Evolutionary conservation across 2,888 invertebrate genomes (phyloP).

Genomic region (Drosophila infuscata): DNA sequence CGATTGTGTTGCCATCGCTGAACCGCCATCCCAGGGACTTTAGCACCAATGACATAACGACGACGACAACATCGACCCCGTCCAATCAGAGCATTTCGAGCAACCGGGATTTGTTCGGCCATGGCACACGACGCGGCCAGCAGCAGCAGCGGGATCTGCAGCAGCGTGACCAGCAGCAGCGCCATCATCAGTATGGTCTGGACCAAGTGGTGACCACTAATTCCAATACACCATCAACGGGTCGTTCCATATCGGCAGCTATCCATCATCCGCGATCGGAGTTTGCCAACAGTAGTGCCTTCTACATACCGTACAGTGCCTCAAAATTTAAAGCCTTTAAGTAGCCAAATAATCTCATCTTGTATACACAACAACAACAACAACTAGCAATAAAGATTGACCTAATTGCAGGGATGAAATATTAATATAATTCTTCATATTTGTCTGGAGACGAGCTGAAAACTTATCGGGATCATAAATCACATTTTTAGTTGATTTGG

Average conservation of each 20-base stretch:
- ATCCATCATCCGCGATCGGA: conserved; percentile 77
- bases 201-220: conserved; percentile 45
- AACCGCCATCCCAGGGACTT: conserved; percentile 62
- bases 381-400: conserved; percentile 45
- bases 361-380: conserved; percentile 52
- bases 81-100: conserved; percentile 61
- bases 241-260: conserved; percentile 84
- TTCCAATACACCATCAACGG: conserved; percentile 76
- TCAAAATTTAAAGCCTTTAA: conserved; percentile 84
- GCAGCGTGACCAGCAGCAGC: conserved; percentile 10
- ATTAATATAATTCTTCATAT: neutral
- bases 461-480: neutral
- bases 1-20: conserved; percentile 81
- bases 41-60: conserved; percentile 36
- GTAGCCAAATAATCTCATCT: conserved; percentile 64
- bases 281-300: conserved; percentile 71
- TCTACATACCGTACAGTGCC: conserved; percentile 84
- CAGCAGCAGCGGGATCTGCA: conserved; percentile 3
- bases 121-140: conserved; percentile 4
- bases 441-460: neutral
- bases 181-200: conserved; percentile 44
- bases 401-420: conserved; percentile 10
- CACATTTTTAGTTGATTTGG: neutral
- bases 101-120: conserved; percentile 36
- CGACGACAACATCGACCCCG: conserved; percentile 45